Evolutionary conservation across 2,797 vertebrate species (phyloP), one percentile per base, ranked within the genome.

Genomic region (Lithobates pipiens): DNA sequence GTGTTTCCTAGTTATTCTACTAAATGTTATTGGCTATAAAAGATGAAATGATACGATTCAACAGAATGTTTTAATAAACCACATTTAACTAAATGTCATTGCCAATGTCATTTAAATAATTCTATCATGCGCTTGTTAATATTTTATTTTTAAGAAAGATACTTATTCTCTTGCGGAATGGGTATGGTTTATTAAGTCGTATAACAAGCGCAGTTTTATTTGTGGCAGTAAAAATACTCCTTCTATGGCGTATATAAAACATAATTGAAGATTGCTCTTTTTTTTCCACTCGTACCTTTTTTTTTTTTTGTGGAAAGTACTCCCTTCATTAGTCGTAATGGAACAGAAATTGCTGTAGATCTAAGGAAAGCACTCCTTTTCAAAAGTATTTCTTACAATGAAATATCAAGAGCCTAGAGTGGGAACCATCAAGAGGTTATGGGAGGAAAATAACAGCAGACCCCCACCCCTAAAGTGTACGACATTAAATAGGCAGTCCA

Each of bases 201-300:
- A 74, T 74, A 74, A 50, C 72, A 74, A 50, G 23, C 25, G 13
- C 42, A 50, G 72, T 74, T 74, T 74, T 74, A 74, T 74, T 74
- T 74, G 72, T 50, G 72, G 72, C 44, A 46, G 44, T 74, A 74
- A 74, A 74, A 74, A 74, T 74, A 11, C 10, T 74, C 5, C 39
- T 74, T 25, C 39, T 74, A 74, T 50, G 8, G 72, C 72, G 25
- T 50, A 46, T 74, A 74, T 74, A 74, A 46, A 74, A 44, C 39
- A 74, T 74, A 74, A 74, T 74, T 74, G 72, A 74, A 50, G 42
- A 74, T 74, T 27, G 72, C 72, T 74, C n/a, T 23, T 61, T 25
- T 29, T 74, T 27, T 74, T 74, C 44, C 15, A 74, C 72, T 8
- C 18, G 50, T 46, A 44, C 39, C 72, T 74, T 36, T 50, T 61